A percentile compares a stretch with the other conserved stretches of the same genome.
Evolutionary conservation across 2,113 vertebrate species (phyloP).

Genomic region (Microcebus lehilahytsara): DNA sequence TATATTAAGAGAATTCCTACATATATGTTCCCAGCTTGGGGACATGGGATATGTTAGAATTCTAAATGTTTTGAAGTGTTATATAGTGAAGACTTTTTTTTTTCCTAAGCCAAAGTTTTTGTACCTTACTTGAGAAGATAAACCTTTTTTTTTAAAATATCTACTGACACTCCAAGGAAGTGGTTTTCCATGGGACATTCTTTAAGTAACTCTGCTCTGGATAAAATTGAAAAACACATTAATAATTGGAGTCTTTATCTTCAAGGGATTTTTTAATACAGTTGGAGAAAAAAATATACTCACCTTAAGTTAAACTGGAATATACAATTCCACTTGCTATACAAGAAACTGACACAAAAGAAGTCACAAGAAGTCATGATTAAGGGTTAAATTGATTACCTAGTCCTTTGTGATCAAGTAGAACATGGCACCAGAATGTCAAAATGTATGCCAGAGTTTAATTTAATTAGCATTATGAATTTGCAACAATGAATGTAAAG

Average conservation of each 20-base stretch:
- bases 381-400: neutral
- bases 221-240: neutral
- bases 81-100: neutral
- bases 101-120: neutral
- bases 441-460: constrained; percentile 18
- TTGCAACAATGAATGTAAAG: constrained; percentile 39
- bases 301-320: constrained; percentile 34
- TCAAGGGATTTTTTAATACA: constrained; percentile 3
- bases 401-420: neutral
- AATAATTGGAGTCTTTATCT: neutral
- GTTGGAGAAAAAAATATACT: neutral
- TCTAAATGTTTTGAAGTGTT: neutral
- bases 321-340: constrained; percentile 17
- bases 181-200: neutral
- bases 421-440: neutral
- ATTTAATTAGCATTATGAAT: constrained; percentile 57
- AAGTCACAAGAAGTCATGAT: neutral
- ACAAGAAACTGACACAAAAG: neutral
- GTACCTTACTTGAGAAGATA: neutral
- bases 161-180: neutral
- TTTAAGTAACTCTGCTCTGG: neutral
- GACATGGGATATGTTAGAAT: neutral
- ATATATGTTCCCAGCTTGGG: neutral
- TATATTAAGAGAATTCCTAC: neutral
- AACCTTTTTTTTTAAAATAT: neutral